Base-by-base conservation (phyloP, 37 sponge, comb jelly and placozoan genomes). In the Chondrosia reniformis region DNA sequence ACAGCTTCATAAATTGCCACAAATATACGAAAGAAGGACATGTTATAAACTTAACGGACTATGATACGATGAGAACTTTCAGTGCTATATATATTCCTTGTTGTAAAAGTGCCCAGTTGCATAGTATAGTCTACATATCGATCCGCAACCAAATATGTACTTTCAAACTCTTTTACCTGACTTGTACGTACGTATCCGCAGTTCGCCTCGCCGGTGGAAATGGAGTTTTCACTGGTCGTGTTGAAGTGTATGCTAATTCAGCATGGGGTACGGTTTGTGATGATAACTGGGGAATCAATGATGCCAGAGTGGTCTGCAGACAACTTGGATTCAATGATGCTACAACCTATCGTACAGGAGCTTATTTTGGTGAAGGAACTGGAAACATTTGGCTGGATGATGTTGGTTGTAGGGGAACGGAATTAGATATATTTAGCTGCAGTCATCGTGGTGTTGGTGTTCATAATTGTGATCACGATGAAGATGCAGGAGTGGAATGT, bases 211-310 rank as follows among this genome's bases (percentile, higher is more conserved):
- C 15, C 15, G 52, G 52, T 49, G 52, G 52, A 15, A 15, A 10
- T 19, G 15, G 10, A 19, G 15, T 15, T 15, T 19, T 10, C 15
- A 15, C 10, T 19, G 72, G 72, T 1, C 39, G 72, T 42, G 72
- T 69, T 69, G 72, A 79, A 69, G 24, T 79, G 34, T 79, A 43
- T n/a, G 28, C 3, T 62, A 32, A 34, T 0, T 45, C 40, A 7
- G 67, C 64, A 38, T 79, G 80, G 80, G 55, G 67, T 15, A 79
- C 67, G 21, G 80, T 79, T 15, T 79, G 80, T 64, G 80, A 79
- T 79, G 80, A 79, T 8, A 24, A 2, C 33, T 79, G 80, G 80
- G 45, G 52, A 32, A 32, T 31, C 27, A 22, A 28, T 2, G 66
- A 79, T 63, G 46, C 80, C 32, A 1, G 8, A 41, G 80, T 79